Conservation (phyloP, 2,888 invertebrate genomes). For the Boloria selene region DNA sequence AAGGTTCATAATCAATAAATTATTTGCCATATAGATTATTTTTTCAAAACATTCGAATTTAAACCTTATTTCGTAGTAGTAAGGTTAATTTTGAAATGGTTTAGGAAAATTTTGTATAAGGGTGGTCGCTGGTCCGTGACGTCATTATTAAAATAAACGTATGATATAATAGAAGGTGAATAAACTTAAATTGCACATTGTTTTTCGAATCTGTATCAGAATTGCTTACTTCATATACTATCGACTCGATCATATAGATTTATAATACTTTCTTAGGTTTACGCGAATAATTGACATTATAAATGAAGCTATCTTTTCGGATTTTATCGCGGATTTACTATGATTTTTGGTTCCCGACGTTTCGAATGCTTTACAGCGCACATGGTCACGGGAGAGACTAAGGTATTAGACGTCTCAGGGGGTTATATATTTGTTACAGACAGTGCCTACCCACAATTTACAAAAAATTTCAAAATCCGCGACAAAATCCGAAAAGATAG, state of each 20-base stretch:
- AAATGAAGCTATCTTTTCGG: too few relatives aligned
- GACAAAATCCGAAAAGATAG: too few relatives aligned
- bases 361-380: too few relatives aligned
- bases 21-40: background rate
- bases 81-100: conserved; percentile 12
- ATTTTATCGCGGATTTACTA: too few relatives aligned
- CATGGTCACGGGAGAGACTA: too few relatives aligned
- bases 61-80: background rate
- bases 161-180: conserved; percentile 19
- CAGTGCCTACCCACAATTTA: too few relatives aligned
- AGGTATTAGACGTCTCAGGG: too few relatives aligned
- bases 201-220: background rate
- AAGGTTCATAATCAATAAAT: conserved; percentile 15
- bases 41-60: background rate
- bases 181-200: conserved; percentile 11
- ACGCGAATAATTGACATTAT: too few relatives aligned
- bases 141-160: conserved; percentile 46
- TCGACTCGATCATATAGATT: background rate
- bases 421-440: too few relatives aligned
- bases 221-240: conserved; percentile 2
- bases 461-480: too few relatives aligned
- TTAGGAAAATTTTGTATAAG: conserved; percentile 43
- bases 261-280: too few relatives aligned
- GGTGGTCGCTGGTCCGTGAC: conserved; percentile 63
- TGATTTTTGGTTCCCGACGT: too few relatives aligned